Evolutionary conservation across 2,797 vertebrate species (phyloP).

Genomic region (Liasis olivaceus): DNA sequence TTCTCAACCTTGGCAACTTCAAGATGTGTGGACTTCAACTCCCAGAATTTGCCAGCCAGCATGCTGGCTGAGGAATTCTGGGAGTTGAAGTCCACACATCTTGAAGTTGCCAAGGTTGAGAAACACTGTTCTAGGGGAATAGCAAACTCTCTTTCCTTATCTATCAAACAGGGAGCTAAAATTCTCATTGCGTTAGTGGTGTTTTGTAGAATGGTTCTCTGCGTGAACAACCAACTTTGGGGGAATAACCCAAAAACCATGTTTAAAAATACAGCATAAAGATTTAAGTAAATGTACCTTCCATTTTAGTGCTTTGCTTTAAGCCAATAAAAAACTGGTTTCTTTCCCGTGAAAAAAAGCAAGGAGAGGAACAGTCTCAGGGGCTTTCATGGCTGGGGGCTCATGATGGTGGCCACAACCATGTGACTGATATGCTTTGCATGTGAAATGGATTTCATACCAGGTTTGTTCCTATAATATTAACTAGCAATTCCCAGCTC

Average conservation of each 20-base stretch:
- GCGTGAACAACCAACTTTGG: too few relatives aligned
- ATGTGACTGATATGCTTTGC: too few relatives aligned
- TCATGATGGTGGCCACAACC: too few relatives aligned
- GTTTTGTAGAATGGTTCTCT: background rate
- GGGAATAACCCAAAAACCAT: background rate
- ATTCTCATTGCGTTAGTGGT: background rate
- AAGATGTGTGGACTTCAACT: too few relatives aligned
- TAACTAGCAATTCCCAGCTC: too few relatives aligned
- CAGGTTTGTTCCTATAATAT: too few relatives aligned
- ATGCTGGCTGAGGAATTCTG: too few relatives aligned
- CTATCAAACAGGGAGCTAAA: background rate
- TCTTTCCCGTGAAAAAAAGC: constrained; percentile 49
- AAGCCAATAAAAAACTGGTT: constrained; percentile 51
- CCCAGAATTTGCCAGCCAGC: too few relatives aligned
- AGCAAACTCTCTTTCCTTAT: background rate
- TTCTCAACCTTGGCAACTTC: too few relatives aligned
- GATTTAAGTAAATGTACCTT: constrained; percentile 51
- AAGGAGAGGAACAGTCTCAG: background rate
- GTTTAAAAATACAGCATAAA: background rate
- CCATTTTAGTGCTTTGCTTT: constrained; percentile 60
- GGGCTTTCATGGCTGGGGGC: background rate
- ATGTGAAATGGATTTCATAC: too few relatives aligned
- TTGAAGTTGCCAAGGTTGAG: too few relatives aligned
- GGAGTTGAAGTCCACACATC: too few relatives aligned
- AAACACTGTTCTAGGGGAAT: background rate